Percentiles rank a stretch among this genome's conserved stretches.
These are phyloP conservation scores for Clarias pachynema DNA, from an alignment of 2,797 vertebrate genomes.

Conservation along the genomic window DNA sequence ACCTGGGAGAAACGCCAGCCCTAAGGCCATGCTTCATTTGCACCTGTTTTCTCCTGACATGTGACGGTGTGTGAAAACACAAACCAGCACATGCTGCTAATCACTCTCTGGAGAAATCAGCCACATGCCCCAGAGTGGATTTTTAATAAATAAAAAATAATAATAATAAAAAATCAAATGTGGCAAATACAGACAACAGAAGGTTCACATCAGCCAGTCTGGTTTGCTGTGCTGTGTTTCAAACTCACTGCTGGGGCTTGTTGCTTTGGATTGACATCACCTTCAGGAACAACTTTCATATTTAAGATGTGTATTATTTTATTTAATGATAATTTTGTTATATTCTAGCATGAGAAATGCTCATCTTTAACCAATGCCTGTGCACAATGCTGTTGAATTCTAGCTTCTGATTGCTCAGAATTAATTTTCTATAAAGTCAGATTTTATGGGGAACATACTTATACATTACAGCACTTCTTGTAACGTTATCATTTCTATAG, in stretches of 20 bases:
- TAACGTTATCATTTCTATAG: not conserved
- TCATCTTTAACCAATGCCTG: not conserved
- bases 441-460: not conserved
- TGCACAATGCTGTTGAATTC: not conserved
- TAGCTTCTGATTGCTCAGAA: not conserved
- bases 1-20: constrained; percentile 37
- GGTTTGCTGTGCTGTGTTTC: not conserved
- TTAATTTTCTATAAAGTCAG: not conserved
- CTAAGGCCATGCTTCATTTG: constrained; percentile 37
- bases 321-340: not conserved
- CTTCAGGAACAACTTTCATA: not conserved
- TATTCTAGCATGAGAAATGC: not conserved
- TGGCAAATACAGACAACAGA: constrained; percentile 42
- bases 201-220: not conserved
- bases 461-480: too few relatives aligned
- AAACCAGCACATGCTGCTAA: constrained; percentile 7
- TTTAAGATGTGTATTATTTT: too few relatives aligned
- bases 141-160: not conserved
- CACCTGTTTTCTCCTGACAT: constrained; percentile 47
- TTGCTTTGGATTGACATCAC: not conserved
- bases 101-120: constrained; percentile 46
- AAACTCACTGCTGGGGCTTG: too few relatives aligned
- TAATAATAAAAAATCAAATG: constrained; percentile 26
- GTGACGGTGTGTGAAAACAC: constrained; percentile 6
- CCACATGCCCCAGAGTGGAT: constrained; percentile 13